Evolutionary conservation across 2,797 vertebrate genomes (phyloP), one percentile per base, ranked within the genome.

Genomic region (Sylvilagus floridanus): DNA sequence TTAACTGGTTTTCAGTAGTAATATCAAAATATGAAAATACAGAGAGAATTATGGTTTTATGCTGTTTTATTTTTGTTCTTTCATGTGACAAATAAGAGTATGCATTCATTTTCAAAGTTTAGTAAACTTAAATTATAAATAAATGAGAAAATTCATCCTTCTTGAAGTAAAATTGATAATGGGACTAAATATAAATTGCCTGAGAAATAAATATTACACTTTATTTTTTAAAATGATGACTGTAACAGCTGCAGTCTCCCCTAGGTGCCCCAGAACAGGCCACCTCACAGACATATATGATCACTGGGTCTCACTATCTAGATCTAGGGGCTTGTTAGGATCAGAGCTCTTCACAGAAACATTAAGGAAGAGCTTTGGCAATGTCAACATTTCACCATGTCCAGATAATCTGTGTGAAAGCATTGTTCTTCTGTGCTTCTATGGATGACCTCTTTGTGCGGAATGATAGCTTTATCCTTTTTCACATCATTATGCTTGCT

Each of bases 401-500:
- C 32, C 60, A 78, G 95, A 97, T 97, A 98, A 90, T 94, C 95
- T 96, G 75, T 66, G 54, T 81, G 96, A 96, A 97, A 92, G 68
- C 85, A 97, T 98, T 98, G 97, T 98, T 98, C 71, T 87, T 86
- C 97, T 97, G 1, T 81, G 90, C 60, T 78, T 90, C 97, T 98
- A 2, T 78, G 86, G 97, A 95, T 98, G 97, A 98, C 97, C 98
- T 98, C 98, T 95, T 98, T 98, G 97, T 69, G 26, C 89, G 96
- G 94, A 98, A 85, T 97, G 96, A 98, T 98, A 96, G 95, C 97
- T 98, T 98, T 98, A 98, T 98, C 97, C 97, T 97, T 97, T 97
- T 97, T 96, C 95, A 95, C 97, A 98, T 98, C 97, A 98, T 98
- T 98, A 97, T 98, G 97, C 98, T 98, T 98, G 87, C 98, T 97